These are phyloP conservation scores for Oryzias woworae DNA, from an alignment of 2,113 vertebrate genomes.

Conservation along the genomic window DNA sequence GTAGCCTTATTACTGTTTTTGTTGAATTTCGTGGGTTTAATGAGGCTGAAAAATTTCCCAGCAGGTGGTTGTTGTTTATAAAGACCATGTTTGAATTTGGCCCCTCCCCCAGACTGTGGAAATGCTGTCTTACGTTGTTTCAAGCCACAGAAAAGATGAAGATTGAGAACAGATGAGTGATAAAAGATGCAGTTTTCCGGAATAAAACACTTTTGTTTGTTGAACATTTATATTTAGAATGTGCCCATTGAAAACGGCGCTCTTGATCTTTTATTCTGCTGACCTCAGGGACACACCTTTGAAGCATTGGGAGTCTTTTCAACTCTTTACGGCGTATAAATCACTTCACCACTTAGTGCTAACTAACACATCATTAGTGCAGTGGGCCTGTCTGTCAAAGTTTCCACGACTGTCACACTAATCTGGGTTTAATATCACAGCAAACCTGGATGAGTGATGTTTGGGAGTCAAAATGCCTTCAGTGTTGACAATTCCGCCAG, in stretches of 20 bases:
- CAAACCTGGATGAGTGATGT: conserved; percentile 46
- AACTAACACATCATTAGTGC: conserved; percentile 42
- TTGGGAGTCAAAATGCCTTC: conserved; percentile 31
- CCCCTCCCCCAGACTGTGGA: background rate
- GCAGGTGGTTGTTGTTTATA: too few species aligned
- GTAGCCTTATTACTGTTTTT: background rate
- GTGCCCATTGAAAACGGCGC: conserved; percentile 9
- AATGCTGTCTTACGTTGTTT: background rate
- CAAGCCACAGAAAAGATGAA: too few species aligned
- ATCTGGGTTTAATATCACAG: conserved; percentile 32
- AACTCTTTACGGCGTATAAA: conserved; percentile 44
- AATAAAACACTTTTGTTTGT: too few species aligned
- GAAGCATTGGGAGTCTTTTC: conserved; percentile 37
- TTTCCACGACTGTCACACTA: conserved; percentile 36
- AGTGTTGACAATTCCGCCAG: conserved; percentile 33
- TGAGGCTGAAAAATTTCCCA: background rate
- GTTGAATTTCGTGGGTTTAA: background rate
- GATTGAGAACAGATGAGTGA: too few species aligned
- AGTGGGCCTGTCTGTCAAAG: conserved; percentile 49
- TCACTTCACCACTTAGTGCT: conserved; percentile 35
- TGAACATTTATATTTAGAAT: background rate
- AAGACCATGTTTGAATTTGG: background rate
- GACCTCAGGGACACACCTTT: conserved; percentile 32
- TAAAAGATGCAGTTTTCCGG: too few species aligned
- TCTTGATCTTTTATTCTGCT: conserved; percentile 35